These are phyloP conservation scores for Lepisosteus osseus DNA, from an alignment of 2,113 vertebrate genomes.

Conservation along the genomic window DNA sequence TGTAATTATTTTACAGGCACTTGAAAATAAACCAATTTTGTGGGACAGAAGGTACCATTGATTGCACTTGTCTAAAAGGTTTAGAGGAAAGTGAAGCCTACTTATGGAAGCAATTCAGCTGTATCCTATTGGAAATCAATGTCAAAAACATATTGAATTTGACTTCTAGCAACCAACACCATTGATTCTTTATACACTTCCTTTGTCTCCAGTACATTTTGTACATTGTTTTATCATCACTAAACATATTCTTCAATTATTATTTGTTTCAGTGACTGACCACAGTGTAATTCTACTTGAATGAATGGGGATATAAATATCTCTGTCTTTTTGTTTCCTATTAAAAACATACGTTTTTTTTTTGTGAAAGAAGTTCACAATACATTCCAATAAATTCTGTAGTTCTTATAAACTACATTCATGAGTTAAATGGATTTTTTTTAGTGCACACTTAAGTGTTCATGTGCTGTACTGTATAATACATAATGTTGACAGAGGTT, in stretches of 20 bases:
- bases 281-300: no score
- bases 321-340: no score
- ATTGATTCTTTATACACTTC: conserved; percentile 40
- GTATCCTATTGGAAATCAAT: conserved; percentile 44
- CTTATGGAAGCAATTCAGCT: conserved; percentile 25
- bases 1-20: conserved; percentile 20
- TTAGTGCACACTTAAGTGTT: no score
- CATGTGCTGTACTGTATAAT: no score
- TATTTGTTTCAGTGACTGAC: conserved; percentile 9
- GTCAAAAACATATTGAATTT: conserved; percentile 38
- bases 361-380: no score
- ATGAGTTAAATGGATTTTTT: no score
- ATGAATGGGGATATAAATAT: no score
- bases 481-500: no score
- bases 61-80: conserved; percentile 36
- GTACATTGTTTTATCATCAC: conserved; percentile 31
- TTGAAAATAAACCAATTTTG: conserved; percentile 35
- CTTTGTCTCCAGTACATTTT: conserved; percentile 14
- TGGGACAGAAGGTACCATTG: conserved; percentile 37
- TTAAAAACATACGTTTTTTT: no score
- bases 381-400: no score
- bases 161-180: conserved; percentile 36
- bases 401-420: no score
- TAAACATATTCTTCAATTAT: conserved; percentile 4
- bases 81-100: conserved; percentile 22